phyloP scores from a whole-genome alignment of 2,888 invertebrate genomes.

The Eurytoma californica region DNA sequence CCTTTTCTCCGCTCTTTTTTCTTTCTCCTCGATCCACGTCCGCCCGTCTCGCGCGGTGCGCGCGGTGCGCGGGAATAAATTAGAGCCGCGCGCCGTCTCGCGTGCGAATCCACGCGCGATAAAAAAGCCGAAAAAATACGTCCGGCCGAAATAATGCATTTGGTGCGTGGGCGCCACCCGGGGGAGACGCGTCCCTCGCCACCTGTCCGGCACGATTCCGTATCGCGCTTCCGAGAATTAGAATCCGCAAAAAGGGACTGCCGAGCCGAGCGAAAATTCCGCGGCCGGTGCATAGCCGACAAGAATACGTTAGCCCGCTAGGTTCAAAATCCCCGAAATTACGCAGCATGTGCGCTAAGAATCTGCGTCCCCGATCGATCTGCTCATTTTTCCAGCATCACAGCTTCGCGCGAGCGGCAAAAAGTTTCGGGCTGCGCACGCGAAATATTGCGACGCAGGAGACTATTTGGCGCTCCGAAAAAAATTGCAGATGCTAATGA shows the following conservation, averaged over 20 bases:
- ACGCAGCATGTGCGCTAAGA: no score
- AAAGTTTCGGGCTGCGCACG: no score
- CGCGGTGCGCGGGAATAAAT: background rate
- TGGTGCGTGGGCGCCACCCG: conserved; percentile 26
- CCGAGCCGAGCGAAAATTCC: conserved; percentile 59
- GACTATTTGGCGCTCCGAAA: no score
- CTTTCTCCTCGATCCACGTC: no score
- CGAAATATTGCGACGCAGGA: no score
- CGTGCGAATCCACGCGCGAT: background rate
- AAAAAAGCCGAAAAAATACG: background rate
- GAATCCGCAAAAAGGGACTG: conserved; percentile 43
- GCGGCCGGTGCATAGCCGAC: conserved; percentile 60
- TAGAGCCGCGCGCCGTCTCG: background rate
- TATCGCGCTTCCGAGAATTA: conserved; percentile 56
- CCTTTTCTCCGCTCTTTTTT: no score
- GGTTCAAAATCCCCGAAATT: no score
- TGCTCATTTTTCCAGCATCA: no score
- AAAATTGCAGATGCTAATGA: no score
- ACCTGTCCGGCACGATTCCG: conserved; percentile 40
- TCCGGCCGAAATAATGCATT: background rate
- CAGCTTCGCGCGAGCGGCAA: no score
- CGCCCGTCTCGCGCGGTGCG: background rate
- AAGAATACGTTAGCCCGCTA: no score
- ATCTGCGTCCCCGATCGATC: no score
- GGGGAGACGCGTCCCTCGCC: conserved; percentile 25